A percentile compares a stretch with the other conserved stretches of the same genome.
Conservation (phyloP, 2,888 invertebrate species). For the Caenorhabditis imperialis region DNA sequence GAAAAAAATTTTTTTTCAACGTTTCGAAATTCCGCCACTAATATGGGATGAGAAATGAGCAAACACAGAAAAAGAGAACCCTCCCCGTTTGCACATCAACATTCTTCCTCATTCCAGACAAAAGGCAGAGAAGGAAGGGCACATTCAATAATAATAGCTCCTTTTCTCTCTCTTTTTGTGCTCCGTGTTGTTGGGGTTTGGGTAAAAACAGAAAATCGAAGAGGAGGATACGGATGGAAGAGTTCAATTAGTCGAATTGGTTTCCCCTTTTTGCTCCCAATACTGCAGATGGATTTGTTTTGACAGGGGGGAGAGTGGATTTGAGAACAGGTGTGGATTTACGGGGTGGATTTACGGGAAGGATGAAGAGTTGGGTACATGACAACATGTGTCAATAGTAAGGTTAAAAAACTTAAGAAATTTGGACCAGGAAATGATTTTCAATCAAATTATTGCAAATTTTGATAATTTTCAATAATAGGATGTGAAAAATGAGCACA, state of each 20-base stretch:
- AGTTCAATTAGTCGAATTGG: slow-evolving; percentile 48
- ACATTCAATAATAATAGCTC: slow-evolving; percentile 9
- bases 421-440: no score
- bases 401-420: no score
- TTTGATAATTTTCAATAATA: no score
- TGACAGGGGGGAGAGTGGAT: neutral
- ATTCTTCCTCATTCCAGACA: neutral
- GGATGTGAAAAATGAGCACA: no score
- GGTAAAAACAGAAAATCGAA: neutral
- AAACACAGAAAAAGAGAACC: neutral
- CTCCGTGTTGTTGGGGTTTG: neutral
- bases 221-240: neutral
- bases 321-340: no score
- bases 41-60: neutral
- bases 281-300: slow-evolving; percentile 4
- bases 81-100: neutral
- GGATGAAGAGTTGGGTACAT: neutral
- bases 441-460: no score
- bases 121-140: neutral
- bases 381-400: no score
- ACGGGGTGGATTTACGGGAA: no score
- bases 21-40: no score
- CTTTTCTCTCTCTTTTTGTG: no score
- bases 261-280: slow-evolving; percentile 5
- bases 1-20: neutral